These are phyloP conservation scores for Tipula vernalis DNA, from an alignment of 2,888 invertebrate species.

Conservation along the genomic window DNA sequence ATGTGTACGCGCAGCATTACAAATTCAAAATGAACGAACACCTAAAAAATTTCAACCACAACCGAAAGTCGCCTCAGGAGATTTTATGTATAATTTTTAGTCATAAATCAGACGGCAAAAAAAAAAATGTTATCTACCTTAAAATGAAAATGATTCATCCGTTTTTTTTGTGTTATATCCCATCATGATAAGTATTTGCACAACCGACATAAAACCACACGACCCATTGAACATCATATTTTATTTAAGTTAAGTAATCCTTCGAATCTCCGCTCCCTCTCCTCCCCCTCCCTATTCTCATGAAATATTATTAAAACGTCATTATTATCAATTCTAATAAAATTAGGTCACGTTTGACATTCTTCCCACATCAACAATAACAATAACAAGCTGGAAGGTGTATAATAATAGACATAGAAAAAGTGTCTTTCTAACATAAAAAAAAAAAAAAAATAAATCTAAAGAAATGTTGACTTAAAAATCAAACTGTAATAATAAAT, in stretches of 20 bases:
- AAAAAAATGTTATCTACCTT: background rate
- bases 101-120: background rate
- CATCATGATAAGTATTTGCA: background rate
- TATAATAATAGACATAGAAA: background rate
- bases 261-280: background rate
- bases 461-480: background rate
- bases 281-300: background rate
- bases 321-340: background rate
- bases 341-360: background rate
- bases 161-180: background rate
- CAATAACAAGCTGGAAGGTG: background rate
- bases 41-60: background rate
- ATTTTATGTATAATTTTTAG: background rate
- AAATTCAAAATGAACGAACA: too few species aligned
- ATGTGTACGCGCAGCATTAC: too few species aligned
- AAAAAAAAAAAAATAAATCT: too few species aligned
- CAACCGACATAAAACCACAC: background rate
- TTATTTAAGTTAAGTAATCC: background rate
- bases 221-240: background rate
- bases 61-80: background rate
- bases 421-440: background rate
- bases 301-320: background rate
- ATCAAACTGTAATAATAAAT: background rate
- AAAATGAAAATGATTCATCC: background rate
- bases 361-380: background rate